phyloP scores from a whole-genome alignment of 1,140 invertebrate species.

The Coenobita brevimanus region DNA sequence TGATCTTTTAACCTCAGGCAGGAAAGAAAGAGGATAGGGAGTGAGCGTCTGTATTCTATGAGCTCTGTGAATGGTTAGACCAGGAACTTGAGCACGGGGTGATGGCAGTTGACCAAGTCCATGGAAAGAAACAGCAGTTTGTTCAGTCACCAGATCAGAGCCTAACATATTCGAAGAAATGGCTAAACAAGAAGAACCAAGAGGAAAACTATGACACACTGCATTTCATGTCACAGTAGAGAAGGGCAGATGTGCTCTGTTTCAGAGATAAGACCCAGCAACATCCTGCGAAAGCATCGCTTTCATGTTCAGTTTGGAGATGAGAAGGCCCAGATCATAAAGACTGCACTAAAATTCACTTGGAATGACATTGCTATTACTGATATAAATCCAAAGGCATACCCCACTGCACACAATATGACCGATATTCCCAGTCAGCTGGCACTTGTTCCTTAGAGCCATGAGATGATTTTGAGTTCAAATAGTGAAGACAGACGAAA shows the following conservation, averaged over 20 bases:
- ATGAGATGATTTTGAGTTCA: slow-evolving; percentile 25
- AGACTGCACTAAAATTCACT: slow-evolving; percentile 14
- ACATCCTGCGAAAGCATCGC: slow-evolving; percentile 20
- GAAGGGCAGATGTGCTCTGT: neutral
- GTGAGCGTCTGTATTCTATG: neutral
- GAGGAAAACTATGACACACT: slow-evolving; percentile 19
- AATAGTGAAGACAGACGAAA: slow-evolving; percentile 27
- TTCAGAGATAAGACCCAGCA: neutral
- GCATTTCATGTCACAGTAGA: neutral
- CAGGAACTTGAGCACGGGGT: slow-evolving; percentile 27
- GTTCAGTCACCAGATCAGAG: slow-evolving; percentile 31
- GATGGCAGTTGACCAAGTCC: slow-evolving; percentile 34
- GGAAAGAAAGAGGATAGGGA: slow-evolving; percentile 23
- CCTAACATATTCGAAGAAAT: slow-evolving; percentile 14
- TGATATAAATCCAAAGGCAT: slow-evolving; percentile 24
- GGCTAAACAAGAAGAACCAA: slow-evolving; percentile 27
- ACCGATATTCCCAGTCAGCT: slow-evolving; percentile 15
- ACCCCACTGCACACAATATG: slow-evolving; percentile 17
- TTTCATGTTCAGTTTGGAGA: slow-evolving; percentile 5
- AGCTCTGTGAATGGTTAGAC: slow-evolving; percentile 37
- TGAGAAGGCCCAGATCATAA: slow-evolving; percentile 29
- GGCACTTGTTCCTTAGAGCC: slow-evolving; percentile 37
- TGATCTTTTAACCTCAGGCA: neutral
- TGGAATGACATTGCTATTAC: slow-evolving; percentile 23
- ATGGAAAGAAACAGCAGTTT: slow-evolving; percentile 31